phyloP scores from a whole-genome alignment of 2,113 vertebrate genomes.

The Corynorhinus townsendii region DNA sequence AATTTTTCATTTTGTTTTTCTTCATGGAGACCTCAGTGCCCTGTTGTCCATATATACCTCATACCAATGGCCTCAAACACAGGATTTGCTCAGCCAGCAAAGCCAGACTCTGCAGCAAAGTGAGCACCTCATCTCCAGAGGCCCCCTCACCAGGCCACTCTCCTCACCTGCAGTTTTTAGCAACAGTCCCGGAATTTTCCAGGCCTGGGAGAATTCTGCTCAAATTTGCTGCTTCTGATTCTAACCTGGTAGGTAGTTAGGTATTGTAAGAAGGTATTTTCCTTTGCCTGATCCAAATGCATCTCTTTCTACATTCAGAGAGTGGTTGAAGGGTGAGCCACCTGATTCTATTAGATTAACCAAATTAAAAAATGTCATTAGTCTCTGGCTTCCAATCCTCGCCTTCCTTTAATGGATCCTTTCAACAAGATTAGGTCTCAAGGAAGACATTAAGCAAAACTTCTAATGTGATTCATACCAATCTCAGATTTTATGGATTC shows the following conservation, averaged over 20 bases:
- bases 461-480: not conserved
- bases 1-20: constrained; percentile 43
- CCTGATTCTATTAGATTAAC: not conserved
- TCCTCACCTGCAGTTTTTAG: not conserved
- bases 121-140: not conserved
- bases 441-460: not conserved
- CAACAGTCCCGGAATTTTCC: not conserved
- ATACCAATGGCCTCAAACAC: not conserved
- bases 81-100: not conserved
- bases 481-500: not conserved
- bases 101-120: not conserved
- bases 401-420: not conserved
- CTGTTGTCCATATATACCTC: not conserved
- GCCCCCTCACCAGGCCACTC: not conserved
- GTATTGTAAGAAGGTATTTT: not conserved
- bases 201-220: not conserved
- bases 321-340: not conserved
- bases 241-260: not conserved
- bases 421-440: not conserved
- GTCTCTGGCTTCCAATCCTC: too few relatives aligned
- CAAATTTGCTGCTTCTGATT: not conserved
- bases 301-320: not conserved
- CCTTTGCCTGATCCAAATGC: not conserved
- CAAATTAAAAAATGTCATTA: not conserved
- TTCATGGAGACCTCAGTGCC: not conserved